Percentiles rank a stretch among this genome's conserved stretches.
phyloP scores from a whole-genome alignment of 2,113 vertebrate genomes.

The Lophotis ruficrista region DNA sequence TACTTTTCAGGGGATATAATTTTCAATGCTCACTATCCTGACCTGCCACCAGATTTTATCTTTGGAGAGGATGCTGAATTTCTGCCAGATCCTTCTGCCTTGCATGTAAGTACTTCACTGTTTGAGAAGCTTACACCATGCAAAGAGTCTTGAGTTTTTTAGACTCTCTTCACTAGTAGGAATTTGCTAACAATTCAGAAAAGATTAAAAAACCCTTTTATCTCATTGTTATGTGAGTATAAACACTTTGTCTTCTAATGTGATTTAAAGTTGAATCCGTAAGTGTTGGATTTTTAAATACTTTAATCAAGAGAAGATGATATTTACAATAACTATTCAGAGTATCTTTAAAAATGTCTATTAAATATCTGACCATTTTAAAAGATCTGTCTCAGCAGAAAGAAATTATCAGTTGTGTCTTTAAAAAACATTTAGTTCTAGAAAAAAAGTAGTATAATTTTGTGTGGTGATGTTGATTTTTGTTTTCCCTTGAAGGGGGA shows the following conservation, averaged over 20 bases:
- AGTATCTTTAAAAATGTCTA: neutral
- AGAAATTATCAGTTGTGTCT: neutral
- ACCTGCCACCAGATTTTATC: conserved; percentile 97
- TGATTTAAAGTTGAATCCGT: neutral
- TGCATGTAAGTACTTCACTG: conserved; percentile 84
- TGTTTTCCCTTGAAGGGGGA: neutral
- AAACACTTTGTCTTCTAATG: neutral
- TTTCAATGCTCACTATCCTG: conserved; percentile 94
- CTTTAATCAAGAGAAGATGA: neutral
- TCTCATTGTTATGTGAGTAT: neutral
- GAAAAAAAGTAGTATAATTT: neutral
- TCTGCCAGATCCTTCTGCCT: conserved; percentile 90
- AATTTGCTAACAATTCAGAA: conserved; percentile 23
- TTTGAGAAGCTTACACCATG: neutral
- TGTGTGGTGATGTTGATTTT: neutral
- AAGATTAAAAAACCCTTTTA: neutral
- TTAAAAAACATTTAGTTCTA: neutral
- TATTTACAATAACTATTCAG: neutral
- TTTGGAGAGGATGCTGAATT: conserved; percentile 98
- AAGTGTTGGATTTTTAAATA: neutral
- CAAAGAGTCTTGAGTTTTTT: neutral
- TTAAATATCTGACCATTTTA: conserved; percentile 5
- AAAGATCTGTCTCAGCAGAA: conserved; percentile 16
- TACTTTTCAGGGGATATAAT: conserved; percentile 93
- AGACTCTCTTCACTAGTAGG: neutral